phyloP scores from a whole-genome alignment of 2,113 vertebrate species.

The Natator depressus region DNA sequence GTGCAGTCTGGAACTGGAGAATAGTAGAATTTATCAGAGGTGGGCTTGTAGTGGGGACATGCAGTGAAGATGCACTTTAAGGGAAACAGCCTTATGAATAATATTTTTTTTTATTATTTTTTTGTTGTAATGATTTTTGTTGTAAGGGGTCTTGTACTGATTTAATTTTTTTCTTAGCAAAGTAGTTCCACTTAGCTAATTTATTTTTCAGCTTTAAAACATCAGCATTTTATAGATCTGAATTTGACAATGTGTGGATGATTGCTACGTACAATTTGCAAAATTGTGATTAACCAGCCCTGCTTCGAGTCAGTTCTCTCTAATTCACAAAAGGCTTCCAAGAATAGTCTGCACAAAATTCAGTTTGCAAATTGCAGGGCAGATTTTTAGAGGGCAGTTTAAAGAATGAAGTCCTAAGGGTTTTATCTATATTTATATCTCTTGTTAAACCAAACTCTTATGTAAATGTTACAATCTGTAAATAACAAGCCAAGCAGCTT shows the following conservation, averaged over 20 bases:
- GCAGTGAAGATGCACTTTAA: conserved; percentile 9
- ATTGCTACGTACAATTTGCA: conserved; percentile 86
- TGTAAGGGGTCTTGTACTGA: conserved; percentile 66
- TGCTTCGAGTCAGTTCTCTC: conserved; percentile 82
- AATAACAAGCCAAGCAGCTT: conserved; percentile 80
- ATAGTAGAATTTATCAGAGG: background rate
- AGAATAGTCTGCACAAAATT: conserved; percentile 85
- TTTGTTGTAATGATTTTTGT: conserved; percentile 70
- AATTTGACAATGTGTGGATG: conserved; percentile 85
- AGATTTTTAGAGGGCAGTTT: conserved; percentile 86
- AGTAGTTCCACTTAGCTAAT: conserved; percentile 80
- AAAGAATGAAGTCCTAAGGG: conserved; percentile 84
- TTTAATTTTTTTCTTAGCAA: conserved; percentile 59
- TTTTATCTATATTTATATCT: conserved; percentile 86
- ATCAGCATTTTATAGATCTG: conserved; percentile 83
- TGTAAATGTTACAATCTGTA: conserved; percentile 86
- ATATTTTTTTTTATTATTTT: conserved; percentile 52
- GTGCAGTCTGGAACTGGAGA: background rate
- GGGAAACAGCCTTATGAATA: too few relatives aligned
- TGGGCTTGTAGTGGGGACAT: background rate
- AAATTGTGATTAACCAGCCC: conserved; percentile 86
- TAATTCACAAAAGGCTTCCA: conserved; percentile 84
- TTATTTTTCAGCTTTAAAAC: conserved; percentile 85
- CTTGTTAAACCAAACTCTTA: conserved; percentile 84
- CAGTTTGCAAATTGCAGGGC: conserved; percentile 85